Conservation (phyloP, 1,140 invertebrate species). For the Dreissena polymorpha region DNA sequence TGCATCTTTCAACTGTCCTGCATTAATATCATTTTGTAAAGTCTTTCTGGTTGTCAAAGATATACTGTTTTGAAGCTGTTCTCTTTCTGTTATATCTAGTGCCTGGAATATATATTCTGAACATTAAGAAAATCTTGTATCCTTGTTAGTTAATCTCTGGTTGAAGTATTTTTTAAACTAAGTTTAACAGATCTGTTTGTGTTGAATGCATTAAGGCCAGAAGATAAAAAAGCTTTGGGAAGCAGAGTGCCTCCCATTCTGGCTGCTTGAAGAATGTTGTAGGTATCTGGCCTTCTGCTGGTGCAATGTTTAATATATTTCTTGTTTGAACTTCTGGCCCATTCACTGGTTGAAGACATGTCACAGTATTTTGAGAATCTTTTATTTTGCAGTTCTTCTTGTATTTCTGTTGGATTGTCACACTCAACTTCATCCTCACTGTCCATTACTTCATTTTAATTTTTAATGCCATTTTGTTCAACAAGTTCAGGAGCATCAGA, state of each 20-base stretch:
- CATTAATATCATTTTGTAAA: conserved; percentile 37
- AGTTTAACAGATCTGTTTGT: conserved; percentile 28
- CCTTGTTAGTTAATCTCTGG: conserved; percentile 51
- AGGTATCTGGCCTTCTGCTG: conserved; percentile 47
- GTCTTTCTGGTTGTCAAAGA: conserved; percentile 49
- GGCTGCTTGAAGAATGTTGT: conserved; percentile 38
- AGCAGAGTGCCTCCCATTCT: conserved; percentile 37
- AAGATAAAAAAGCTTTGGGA: conserved; percentile 50
- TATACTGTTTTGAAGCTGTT: conserved; percentile 45
- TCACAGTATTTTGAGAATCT: conserved; percentile 36
- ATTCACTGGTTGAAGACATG: conserved; percentile 47
- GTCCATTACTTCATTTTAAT: conserved; percentile 34
- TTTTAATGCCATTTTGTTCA: not conserved
- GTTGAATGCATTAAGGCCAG: conserved; percentile 43
- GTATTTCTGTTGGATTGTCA: conserved; percentile 41
- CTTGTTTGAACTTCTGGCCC: conserved; percentile 45
- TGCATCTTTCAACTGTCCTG: conserved; percentile 46
- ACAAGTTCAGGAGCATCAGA: conserved; percentile 23
- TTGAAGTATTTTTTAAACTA: conserved; percentile 46
- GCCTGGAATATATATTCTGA: conserved; percentile 52
- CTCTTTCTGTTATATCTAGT: conserved; percentile 48
- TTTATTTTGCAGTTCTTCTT: conserved; percentile 45
- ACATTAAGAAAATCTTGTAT: conserved; percentile 38
- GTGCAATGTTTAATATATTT: conserved; percentile 42
- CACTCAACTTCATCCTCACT: conserved; percentile 48